Evolutionary conservation across 2,888 invertebrate species (phyloP).

Genomic region (Thyatira batis): DNA sequence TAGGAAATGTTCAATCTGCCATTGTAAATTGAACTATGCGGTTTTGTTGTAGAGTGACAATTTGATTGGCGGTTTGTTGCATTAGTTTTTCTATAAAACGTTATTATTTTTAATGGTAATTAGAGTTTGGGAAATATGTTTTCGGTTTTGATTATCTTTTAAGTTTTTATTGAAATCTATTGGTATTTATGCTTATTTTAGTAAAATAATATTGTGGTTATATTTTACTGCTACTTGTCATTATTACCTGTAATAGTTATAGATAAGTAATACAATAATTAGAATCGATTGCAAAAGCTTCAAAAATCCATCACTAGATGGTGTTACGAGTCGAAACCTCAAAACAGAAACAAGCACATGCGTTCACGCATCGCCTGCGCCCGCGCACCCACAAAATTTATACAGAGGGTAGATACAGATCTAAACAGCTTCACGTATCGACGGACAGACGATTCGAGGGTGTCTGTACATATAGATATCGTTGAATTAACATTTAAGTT

Average conservation of each 20-base stretch:
- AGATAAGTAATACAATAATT: too few species aligned
- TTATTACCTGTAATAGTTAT: too few species aligned
- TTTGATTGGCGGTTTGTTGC: not conserved
- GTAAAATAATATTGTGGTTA: too few species aligned
- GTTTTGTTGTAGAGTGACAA: not conserved
- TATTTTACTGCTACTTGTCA: too few species aligned
- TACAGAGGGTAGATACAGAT: slow-evolving; percentile 66
- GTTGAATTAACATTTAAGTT: slow-evolving; percentile 4
- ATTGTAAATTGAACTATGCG: not conserved
- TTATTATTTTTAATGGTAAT: not conserved
- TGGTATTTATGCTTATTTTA: too few species aligned
- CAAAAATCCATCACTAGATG: slow-evolving; percentile 33
- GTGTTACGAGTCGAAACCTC: slow-evolving; percentile 23
- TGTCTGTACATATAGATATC: slow-evolving; percentile 1
- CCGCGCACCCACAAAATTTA: slow-evolving; percentile 43
- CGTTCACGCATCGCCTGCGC: slow-evolving; percentile 58
- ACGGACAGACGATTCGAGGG: slow-evolving; percentile 24
- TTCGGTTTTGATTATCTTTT: not conserved
- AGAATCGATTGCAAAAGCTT: slow-evolving; percentile 13
- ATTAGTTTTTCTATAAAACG: not conserved
- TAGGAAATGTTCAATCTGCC: not conserved
- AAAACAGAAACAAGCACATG: slow-evolving; percentile 29
- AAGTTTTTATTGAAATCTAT: too few species aligned
- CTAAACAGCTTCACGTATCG: slow-evolving; percentile 58
- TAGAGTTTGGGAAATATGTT: not conserved